phyloP scores from a whole-genome alignment of 2,113 vertebrate species.

The Dicerorhinus sumatrensis region DNA sequence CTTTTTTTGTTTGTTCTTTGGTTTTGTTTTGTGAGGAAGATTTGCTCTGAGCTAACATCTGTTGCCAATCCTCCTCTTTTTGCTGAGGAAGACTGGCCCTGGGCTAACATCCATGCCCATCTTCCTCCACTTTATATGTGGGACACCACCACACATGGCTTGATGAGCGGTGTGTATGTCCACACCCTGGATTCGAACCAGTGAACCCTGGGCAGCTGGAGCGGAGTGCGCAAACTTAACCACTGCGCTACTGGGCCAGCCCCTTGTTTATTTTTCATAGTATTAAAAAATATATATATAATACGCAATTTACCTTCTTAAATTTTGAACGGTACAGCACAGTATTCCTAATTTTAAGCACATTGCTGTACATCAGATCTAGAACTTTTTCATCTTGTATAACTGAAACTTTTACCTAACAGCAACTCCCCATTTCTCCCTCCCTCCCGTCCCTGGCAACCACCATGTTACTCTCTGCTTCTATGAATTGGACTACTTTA shows the following conservation, averaged over 20 bases:
- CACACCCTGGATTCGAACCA: too few species aligned
- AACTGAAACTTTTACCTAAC: neutral
- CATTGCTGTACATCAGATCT: neutral
- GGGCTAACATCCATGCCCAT: too few species aligned
- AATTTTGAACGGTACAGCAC: neutral
- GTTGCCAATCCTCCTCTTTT: too few species aligned
- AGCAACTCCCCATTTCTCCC: neutral
- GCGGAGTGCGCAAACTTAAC: too few species aligned
- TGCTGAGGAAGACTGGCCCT: too few species aligned
- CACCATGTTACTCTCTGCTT: neutral
- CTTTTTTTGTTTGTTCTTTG: neutral
- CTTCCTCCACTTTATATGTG: too few species aligned
- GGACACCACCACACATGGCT: too few species aligned
- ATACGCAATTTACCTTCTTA: neutral
- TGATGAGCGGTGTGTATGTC: too few species aligned
- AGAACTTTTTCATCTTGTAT: neutral
- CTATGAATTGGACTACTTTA: neutral
- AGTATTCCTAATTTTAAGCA: neutral
- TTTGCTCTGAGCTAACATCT: too few species aligned
- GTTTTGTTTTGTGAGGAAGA: too few species aligned
- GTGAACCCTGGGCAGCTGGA: too few species aligned
- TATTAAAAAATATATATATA: neutral
- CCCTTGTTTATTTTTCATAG: neutral
- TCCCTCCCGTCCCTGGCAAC: neutral
- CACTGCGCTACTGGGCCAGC: too few species aligned